Conservation (phyloP, 2,888 invertebrate genomes). For the Loripinus fragilis region DNA sequence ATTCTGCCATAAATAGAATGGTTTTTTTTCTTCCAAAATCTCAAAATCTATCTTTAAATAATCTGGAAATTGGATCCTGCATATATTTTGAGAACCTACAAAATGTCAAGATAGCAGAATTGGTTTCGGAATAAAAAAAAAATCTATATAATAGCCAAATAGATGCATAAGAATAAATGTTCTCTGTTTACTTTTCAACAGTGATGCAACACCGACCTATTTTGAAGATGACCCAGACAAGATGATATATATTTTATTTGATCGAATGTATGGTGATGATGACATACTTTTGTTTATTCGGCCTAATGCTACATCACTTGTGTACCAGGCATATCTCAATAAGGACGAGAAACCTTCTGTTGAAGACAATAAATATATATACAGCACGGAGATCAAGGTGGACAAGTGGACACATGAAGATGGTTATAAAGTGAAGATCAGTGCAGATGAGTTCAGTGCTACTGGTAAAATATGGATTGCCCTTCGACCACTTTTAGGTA, state of each 20-base stretch:
- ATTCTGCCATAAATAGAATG: too few species aligned
- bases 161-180: too few species aligned
- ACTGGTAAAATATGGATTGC: slow-evolving; percentile 59
- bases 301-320: slow-evolving; percentile 53
- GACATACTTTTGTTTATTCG: slow-evolving; percentile 53
- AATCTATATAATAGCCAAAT: too few species aligned
- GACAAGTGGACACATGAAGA: slow-evolving; percentile 52
- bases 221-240: slow-evolving; percentile 52
- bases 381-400: slow-evolving; percentile 40
- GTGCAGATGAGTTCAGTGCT: slow-evolving; percentile 34
- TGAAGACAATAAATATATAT: slow-evolving; percentile 41
- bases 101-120: too few species aligned
- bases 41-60: too few species aligned
- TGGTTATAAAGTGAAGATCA: slow-evolving; percentile 52
- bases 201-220: slow-evolving; percentile 52
- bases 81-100: too few species aligned
- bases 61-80: too few species aligned
- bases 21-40: too few species aligned
- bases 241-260: slow-evolving; percentile 59
- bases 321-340: slow-evolving; percentile 52
- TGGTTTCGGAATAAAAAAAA: too few species aligned
- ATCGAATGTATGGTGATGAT: slow-evolving; percentile 49
- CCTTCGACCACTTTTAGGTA: slow-evolving; percentile 51
- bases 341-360: slow-evolving; percentile 46
- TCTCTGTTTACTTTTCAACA: too few species aligned